Percentiles rank a stretch among this genome's conserved stretches.
Evolutionary conservation across 1,140 invertebrate genomes (phyloP).

Genomic region (Hypsibius dujardini): DNA sequence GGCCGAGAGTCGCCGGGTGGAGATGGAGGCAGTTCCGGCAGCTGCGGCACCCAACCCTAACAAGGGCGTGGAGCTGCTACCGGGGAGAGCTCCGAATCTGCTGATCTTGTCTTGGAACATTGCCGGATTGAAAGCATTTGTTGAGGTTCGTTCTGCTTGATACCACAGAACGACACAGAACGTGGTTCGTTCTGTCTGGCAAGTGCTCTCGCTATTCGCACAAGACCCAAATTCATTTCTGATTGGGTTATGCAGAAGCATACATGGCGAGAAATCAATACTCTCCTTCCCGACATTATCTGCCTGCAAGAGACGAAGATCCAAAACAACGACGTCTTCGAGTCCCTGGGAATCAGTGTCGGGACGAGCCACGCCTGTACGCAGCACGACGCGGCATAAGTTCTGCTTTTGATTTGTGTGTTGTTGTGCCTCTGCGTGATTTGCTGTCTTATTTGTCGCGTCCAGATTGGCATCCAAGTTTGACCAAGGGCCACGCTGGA

Average conservation of each 20-base stretch:
- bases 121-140: background rate
- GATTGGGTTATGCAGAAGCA: background rate
- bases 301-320: slow-evolving; percentile 14
- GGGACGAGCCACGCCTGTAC: slow-evolving; percentile 21
- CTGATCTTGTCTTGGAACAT: background rate
- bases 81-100: background rate
- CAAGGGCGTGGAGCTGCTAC: background rate
- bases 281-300: background rate
- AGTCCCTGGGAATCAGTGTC: background rate
- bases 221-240: background rate
- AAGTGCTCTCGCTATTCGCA: background rate
- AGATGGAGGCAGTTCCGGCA: background rate
- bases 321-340: background rate
- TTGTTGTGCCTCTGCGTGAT: too few species aligned
- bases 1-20: slow-evolving; percentile 2
- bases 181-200: background rate
- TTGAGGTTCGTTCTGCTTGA: background rate
- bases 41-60: background rate
- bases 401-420: too few species aligned
- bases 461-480: slow-evolving; percentile 47
- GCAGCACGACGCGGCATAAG: too few species aligned
- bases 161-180: background rate
- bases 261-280: slow-evolving; percentile 14
- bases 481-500: slow-evolving; percentile 76
- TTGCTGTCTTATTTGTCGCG: too few species aligned